phyloP scores from a whole-genome alignment of 2,113 vertebrate genomes.

The Ramphastos sulfuratus region DNA sequence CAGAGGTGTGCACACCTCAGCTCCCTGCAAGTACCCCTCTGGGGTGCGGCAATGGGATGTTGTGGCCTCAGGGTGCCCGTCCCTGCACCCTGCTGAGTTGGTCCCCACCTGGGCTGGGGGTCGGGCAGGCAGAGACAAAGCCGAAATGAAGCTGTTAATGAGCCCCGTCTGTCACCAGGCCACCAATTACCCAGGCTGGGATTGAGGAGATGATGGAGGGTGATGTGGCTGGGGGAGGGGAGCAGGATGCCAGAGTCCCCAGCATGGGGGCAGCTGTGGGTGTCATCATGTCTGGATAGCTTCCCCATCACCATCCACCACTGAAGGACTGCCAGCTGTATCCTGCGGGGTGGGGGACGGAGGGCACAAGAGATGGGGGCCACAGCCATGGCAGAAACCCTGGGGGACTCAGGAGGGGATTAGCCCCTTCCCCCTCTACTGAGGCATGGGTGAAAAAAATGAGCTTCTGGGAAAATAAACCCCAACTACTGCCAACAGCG shows the following conservation, averaged over 20 bases:
- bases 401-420: background rate
- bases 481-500: background rate
- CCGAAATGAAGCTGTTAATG: constrained; percentile 78
- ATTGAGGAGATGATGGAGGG: constrained; percentile 53
- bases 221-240: background rate
- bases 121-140: constrained; percentile 7
- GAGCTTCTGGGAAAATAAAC: background rate
- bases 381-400: background rate
- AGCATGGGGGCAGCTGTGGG: background rate
- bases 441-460: background rate
- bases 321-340: background rate
- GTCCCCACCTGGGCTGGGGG: constrained; percentile 9
- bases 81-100: background rate
- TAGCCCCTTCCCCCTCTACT: background rate
- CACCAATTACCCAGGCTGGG: constrained; percentile 55
- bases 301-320: background rate
- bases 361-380: background rate
- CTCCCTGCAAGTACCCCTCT: rapidly evolving
- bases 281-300: background rate
- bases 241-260: background rate
- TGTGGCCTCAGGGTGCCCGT: background rate
- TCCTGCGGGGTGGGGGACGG: background rate
- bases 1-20: rapidly evolving
- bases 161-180: constrained; percentile 67
- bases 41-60: background rate